Evolutionary conservation across 2,888 invertebrate genomes (phyloP), one percentile per base, ranked within the genome.

Genomic region (Sinopyrophorus schimmeli): DNA sequence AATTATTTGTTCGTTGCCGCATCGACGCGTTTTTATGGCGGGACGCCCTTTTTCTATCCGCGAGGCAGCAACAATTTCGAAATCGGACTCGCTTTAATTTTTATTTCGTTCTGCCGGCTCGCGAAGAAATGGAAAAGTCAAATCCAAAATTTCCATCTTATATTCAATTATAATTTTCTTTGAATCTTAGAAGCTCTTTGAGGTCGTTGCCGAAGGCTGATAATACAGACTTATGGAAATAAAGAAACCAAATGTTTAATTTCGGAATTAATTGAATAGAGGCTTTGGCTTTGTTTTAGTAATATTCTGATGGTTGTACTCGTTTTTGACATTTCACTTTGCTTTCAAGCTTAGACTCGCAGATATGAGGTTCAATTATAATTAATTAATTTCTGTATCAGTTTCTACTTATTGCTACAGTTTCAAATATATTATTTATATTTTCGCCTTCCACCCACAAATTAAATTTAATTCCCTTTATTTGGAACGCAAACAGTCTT

Each of bases 111-210:
- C n/a, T n/a, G n/a, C n/a, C n/a, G n/a, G n/a, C 15, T 43, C 16
- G 11, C 35, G 46, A 46, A 34, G 35, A 46, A 46, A 50, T 37
- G 24, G 44, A 40, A 50, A 50, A 50, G 40, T 46, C 50, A 30
- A 46, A 50, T 41, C 34, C 31, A 30, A 43, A 46, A 46, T 50
- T 38, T 46, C 32, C 40, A 44, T 50, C 40, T 50, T 38, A 21
- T 35, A 50, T 46, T 50, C 44, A 50, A 50, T 50, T 50, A 50
- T 50, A 46, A 50, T 50, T 44, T 50, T 50, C 40, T 50, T 50
- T 50, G 50, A 50, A 44, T 35, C 26, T 46, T 43, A 38, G 31
- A 38, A 31, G 44, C 34, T 46, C 50, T 50, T 50, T 50, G 50
- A 44, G 40, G 35, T 50, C 37, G 38, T 46, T 50, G 39, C 50